Evolutionary conservation across 2,797 vertebrate genomes (phyloP), one percentile per base, ranked within the genome.

Genomic region (Coilia nasus): DNA sequence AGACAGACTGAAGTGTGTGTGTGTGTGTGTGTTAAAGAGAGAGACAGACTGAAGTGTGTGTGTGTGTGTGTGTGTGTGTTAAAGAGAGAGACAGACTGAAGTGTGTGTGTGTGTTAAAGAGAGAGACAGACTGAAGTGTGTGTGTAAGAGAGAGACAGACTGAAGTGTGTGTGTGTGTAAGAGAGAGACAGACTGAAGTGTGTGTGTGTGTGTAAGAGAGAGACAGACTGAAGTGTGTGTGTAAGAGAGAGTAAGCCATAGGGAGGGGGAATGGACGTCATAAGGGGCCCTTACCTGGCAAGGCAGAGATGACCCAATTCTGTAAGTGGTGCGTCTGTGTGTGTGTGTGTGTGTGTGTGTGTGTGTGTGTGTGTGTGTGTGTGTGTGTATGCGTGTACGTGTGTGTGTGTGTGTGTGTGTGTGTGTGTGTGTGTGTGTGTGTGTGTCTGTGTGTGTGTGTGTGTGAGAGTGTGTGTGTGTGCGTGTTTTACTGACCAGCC

Each of bases 141-240:
- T 41, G 35, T 41, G 35, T 41, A 21, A 90, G 82, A 85, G 87
- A 90, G 83, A 83, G 4, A 62, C 88, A 17, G 35, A 41, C 35
- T 78, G 71, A 7, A 3, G 25, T 28, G 64, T 71, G 64, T 67
- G 10, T 28, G 28, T 67, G 64, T 67, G 25, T 31, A 10, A 3
- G 57, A n/a, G 57, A n/a, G 57, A 0, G 57, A 5, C 7, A 10
- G 60, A 0, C 9, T 10, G 50, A 11, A 25, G 60, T 64, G n/a
- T 64, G 60, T 64, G 23, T 64, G 60, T 64, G 60, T 62, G 60
- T 11, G 60, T 25, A 1, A 41, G 5, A 41, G 35, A 41, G 35
- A 41, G 35, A 31, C 2, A 15, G 31, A 90, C 83, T 85, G 87
- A 90, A 84, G 83, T 6, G 75, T 89, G 15, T 14, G 50, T 14